Conservation (phyloP, 2,797 vertebrate species). For the Urophycis tenuis region DNA sequence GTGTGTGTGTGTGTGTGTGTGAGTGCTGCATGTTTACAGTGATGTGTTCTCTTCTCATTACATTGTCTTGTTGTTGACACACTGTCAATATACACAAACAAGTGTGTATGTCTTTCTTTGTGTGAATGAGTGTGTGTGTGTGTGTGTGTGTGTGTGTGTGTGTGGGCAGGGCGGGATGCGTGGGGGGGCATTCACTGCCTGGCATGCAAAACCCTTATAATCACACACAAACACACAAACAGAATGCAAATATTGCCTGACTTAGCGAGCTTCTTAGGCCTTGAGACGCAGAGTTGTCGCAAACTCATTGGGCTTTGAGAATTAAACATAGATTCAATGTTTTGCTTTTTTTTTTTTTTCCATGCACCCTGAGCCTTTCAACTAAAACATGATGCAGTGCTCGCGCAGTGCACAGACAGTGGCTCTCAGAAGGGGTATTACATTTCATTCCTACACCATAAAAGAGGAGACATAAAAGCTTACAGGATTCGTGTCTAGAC, state of each 20-base stretch:
- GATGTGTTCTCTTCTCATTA: slow-evolving; percentile 29
- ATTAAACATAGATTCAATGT: slow-evolving; percentile 28
- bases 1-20: neutral
- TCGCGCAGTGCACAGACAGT: neutral
- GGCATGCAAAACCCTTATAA: slow-evolving; percentile 20
- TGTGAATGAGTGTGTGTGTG: neutral
- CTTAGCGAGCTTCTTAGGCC: slow-evolving; percentile 36
- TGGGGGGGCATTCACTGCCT: slow-evolving; percentile 23
- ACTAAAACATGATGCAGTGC: neutral
- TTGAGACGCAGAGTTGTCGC: slow-evolving; percentile 4
- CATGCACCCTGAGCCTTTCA: neutral
- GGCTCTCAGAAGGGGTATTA: neutral
- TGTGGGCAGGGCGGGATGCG: neutral
- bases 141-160: neutral
- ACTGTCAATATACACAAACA: slow-evolving; percentile 28
- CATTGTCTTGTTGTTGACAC: slow-evolving; percentile 27
- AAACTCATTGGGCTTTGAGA: slow-evolving; percentile 13
- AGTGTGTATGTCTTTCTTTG: slow-evolving; percentile 2
- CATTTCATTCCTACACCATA: neutral
- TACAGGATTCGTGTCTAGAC: neutral
- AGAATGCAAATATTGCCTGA: slow-evolving; percentile 40
- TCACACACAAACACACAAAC: slow-evolving; percentile 24
- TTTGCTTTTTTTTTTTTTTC: slow-evolving; percentile 8
- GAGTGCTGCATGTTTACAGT: slow-evolving; percentile 16
- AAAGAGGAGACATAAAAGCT: neutral